Conservation (phyloP, 2,113 vertebrate species). For the Grus americana region DNA sequence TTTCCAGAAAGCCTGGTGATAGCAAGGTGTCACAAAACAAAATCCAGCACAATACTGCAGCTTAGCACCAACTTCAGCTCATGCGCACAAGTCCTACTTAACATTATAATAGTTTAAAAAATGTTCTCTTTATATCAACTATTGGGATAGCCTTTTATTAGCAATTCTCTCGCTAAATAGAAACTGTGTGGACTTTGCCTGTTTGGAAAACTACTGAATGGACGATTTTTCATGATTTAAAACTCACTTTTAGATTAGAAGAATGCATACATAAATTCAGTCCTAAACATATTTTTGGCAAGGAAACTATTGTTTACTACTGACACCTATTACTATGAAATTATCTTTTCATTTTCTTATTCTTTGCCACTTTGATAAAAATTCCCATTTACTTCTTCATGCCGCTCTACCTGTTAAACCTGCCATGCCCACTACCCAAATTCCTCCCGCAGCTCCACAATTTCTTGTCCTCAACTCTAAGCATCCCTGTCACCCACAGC, state of each 20-base stretch:
- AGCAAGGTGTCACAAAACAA: not conserved
- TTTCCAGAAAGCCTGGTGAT: not conserved
- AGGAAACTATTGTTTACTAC: not conserved
- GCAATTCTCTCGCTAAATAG: not conserved
- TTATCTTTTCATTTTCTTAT: not conserved
- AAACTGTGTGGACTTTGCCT: not conserved
- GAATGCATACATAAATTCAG: not conserved
- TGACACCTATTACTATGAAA: not conserved
- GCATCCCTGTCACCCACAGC: not conserved
- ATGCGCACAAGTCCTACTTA: not conserved
- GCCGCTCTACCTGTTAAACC: not conserved
- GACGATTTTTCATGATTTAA: not conserved
- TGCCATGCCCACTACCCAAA: not conserved
- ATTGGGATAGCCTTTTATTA: too few species aligned
- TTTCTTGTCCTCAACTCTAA: not conserved
- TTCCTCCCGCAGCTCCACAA: not conserved
- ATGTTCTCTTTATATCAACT: not conserved
- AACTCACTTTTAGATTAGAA: not conserved
- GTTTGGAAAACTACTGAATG: not conserved
- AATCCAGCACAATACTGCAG: not conserved
- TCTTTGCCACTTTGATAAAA: not conserved
- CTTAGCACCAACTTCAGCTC: not conserved
- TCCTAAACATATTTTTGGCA: not conserved
- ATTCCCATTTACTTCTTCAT: not conserved
- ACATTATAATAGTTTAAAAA: not conserved